These are phyloP conservation scores for Platysternon megacephalum DNA, from an alignment of 2,113 vertebrate species.

Conservation along the genomic window DNA sequence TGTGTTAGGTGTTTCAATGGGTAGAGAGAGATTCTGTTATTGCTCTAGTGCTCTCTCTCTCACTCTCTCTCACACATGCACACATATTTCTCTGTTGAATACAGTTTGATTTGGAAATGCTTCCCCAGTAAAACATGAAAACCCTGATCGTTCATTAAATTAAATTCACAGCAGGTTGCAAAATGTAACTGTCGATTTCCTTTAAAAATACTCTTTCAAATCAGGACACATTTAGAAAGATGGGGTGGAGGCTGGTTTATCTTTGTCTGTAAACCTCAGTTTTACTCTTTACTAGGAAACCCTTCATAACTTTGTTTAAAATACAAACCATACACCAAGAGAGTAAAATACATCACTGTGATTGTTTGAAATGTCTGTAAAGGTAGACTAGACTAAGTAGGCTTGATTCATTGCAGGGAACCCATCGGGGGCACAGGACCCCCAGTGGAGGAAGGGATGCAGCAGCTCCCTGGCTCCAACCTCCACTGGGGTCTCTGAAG, in stretches of 20 bases:
- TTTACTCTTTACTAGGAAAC: constrained; percentile 19
- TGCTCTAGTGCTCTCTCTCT: background rate
- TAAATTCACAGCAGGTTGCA: background rate
- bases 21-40: constrained; percentile 19
- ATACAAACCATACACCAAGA: background rate
- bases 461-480: background rate
- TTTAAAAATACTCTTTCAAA: background rate
- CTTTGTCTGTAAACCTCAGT: background rate
- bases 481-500: background rate
- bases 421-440: background rate
- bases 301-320: background rate
- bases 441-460: background rate
- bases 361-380: background rate
- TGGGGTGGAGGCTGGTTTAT: background rate
- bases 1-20: background rate
- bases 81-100: background rate
- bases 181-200: background rate
- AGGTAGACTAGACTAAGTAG: background rate
- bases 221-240: background rate
- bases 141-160: background rate
- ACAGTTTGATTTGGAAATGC: background rate
- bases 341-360: background rate
- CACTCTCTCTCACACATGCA: background rate
- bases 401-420: background rate
- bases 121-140: background rate